phyloP scores from a whole-genome alignment of 2,113 vertebrate species.

The Pterocles orientalis region DNA sequence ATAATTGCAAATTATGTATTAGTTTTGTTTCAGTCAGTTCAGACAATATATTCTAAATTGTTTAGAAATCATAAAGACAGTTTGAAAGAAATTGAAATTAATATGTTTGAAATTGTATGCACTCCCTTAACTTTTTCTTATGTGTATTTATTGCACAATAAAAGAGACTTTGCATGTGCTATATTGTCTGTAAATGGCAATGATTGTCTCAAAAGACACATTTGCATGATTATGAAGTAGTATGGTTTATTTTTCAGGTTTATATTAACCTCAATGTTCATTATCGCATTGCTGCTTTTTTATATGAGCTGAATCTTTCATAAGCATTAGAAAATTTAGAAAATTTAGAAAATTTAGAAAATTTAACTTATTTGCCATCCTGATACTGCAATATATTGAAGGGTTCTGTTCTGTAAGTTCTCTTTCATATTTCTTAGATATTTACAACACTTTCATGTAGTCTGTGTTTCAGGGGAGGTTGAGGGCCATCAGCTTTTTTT shows the following conservation, averaged over 20 bases:
- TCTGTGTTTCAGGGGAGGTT: neutral
- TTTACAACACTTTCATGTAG: neutral
- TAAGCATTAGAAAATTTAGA: neutral
- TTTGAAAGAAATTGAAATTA: conserved; percentile 41
- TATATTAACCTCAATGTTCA: conserved; percentile 14
- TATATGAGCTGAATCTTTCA: neutral
- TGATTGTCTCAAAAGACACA: conserved; percentile 64
- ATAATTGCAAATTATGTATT: conserved; percentile 49
- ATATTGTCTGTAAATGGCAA: conserved; percentile 71
- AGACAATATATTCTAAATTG: conserved; percentile 54
- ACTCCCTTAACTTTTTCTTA: conserved; percentile 50
- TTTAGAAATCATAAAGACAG: conserved; percentile 44
- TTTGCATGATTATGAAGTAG: conserved; percentile 41
- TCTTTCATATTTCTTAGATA: neutral
- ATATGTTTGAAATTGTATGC: conserved; percentile 61
- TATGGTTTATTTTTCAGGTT: conserved; percentile 32
- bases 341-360: conserved; percentile 6
- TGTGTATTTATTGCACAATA: conserved; percentile 73
- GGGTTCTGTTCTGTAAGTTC: neutral
- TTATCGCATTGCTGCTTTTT: neutral
- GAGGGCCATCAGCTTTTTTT: neutral
- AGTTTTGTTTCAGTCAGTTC: conserved; percentile 40
- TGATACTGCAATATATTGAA: neutral
- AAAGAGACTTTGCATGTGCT: conserved; percentile 77
- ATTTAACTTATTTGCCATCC: neutral